Base-by-base conservation (phyloP, 2,797 vertebrate genomes). In the Cephalopachus bancanus region DNA sequence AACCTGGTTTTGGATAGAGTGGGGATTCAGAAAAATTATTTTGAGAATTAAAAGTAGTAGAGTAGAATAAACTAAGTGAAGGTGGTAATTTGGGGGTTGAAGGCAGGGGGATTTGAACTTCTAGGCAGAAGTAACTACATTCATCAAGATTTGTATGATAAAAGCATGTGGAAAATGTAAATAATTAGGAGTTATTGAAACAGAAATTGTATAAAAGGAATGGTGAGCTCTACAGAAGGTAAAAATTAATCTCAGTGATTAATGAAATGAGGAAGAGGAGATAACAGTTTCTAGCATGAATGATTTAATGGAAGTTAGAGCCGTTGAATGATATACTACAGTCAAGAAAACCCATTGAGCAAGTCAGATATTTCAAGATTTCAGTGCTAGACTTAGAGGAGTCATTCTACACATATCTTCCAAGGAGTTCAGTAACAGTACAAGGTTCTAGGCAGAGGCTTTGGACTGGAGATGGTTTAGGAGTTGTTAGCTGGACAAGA, bases 321-420 rank as follows among this genome's bases (percentile, higher is more conserved):
- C 57, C 64, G n/a, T 3, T 8, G 67, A 64, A 14, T 65, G 33
- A 79, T 71, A 10, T 90, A 24, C 51, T 8, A 4, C 1, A 37
- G 62, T 60, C 14, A n/a, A 44, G 51, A 9, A 57, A 80, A 14
- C 51, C 62, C 26, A 67, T 9, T 59, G 59, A 17, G 57, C 7
- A 28, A 78, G 33, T 71, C 8, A 24, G 37, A 30, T 7, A 57
- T 49, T 26, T 8, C 1, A 1, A 51, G 19, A 6, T 49, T 12
- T 22, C 69, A 16, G 28, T 60, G 7, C 55, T 37, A 14, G 51
- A 5, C 65, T 62, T 51, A 49, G 76, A 65, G 72, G 19, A 49
- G 3, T 19, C 14, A 33, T 3, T 2, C 0, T 37, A 10, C 15
- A 5, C 4, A 0, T 30, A 28, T 53, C 17, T 19, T 4, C 69